Percentiles rank a stretch among this genome's conserved stretches.
These are phyloP conservation scores for Galerucella pusilla DNA, from an alignment of 2,888 invertebrate genomes.

Conservation along the genomic window DNA sequence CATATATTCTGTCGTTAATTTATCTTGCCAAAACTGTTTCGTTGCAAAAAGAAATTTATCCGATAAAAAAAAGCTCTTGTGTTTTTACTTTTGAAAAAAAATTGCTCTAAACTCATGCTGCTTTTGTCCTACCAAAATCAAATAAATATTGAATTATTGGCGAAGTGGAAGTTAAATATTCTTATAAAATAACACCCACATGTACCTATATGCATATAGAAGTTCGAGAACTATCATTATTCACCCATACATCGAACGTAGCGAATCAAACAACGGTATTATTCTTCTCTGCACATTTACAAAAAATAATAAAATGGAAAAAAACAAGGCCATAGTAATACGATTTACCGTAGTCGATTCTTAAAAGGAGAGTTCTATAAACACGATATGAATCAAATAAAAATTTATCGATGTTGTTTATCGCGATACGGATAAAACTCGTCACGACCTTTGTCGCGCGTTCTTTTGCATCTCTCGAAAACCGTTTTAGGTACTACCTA, in stretches of 20 bases:
- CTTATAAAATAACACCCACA: not conserved
- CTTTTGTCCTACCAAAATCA: too few relatives aligned
- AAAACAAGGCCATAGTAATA: constrained; percentile 25
- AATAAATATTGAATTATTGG: too few relatives aligned
- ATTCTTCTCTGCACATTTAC: constrained; percentile 13
- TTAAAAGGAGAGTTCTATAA: constrained; percentile 30
- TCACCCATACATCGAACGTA: constrained; percentile 6
- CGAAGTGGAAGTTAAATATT: too few relatives aligned
- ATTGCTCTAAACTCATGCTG: too few relatives aligned
- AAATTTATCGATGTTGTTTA: constrained; percentile 50
- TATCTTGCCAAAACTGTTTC: too few relatives aligned
- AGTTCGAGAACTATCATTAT: constrained; percentile 15
- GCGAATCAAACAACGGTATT: constrained; percentile 22
- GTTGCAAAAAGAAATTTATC: too few relatives aligned
- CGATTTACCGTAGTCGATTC: constrained; percentile 31
- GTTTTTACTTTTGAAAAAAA: too few relatives aligned
- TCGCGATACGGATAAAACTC: constrained; percentile 48
- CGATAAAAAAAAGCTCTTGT: too few relatives aligned
- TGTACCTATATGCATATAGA: not conserved
- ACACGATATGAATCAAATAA: constrained; percentile 48
- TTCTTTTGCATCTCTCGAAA: constrained; percentile 31
- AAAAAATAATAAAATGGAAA: constrained; percentile 10
- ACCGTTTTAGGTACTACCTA: constrained; percentile 36
- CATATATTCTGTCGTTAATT: too few relatives aligned
- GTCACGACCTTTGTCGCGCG: constrained; percentile 47